Evolutionary conservation across 2,113 vertebrate genomes (phyloP).

Genomic region (Serilophus lunatus): DNA sequence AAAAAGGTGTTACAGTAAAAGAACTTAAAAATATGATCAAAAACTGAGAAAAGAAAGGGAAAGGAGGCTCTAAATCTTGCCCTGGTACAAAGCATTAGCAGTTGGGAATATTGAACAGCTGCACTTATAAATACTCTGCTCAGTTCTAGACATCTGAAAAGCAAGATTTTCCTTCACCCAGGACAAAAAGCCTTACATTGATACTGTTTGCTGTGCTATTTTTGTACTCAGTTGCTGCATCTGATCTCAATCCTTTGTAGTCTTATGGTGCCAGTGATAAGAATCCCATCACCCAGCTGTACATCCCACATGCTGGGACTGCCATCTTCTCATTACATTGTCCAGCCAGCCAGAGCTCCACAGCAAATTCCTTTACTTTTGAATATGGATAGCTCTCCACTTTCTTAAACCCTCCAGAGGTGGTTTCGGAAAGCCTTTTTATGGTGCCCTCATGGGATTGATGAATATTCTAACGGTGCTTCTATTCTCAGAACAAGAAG

Average conservation of each 20-base stretch:
- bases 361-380: not conserved
- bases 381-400: not conserved
- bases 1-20: not conserved
- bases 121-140: not conserved
- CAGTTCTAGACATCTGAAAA: not conserved
- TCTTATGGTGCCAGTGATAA: not conserved
- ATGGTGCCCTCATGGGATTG: not conserved
- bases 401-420: not conserved
- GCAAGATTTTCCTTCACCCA: not conserved
- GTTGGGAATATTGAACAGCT: not conserved
- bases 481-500: not conserved
- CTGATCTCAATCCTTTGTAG: not conserved
- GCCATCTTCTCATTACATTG: not conserved
- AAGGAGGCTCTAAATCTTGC: not conserved
- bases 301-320: not conserved
- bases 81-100: not conserved
- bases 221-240: not conserved
- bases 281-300: not conserved
- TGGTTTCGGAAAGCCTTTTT: not conserved
- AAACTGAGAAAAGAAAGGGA: not conserved
- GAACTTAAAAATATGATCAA: not conserved
- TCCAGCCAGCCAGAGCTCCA: not conserved
- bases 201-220: not conserved
- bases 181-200: not conserved
- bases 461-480: not conserved